Evolutionary conservation across 2,888 invertebrate species (phyloP), one percentile per base, ranked within the genome.

Genomic region (Geophilus truncorum): DNA sequence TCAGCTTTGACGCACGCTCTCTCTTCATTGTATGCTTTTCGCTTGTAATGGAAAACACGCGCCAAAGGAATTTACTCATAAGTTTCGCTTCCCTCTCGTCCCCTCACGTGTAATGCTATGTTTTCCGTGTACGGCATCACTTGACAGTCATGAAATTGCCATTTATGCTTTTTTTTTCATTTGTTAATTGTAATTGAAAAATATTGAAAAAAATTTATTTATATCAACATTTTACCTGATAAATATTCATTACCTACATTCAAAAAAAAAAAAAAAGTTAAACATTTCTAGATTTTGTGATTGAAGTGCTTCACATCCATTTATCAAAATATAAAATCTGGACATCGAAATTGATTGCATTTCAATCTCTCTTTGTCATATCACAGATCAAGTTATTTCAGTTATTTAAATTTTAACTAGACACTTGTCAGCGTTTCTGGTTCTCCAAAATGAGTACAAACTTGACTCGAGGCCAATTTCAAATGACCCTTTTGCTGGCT

Each of bases 1-100:
- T 76, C 76, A n/a, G 76, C 23, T 77, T 77, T 77, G 77, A 77
- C 77, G 36, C 32, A 77, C n/a, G 28, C 9, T 36, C 32, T n/a
- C 18, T 77, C 32, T 34, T 77, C 36, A 36, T 77, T 77, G 34
- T 32, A 23, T n/a, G 32, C n/a, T 12, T 6, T 3, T n/a, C 76
- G 18, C 28, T 4, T 32, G 9, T 76, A 76, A 76, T 76, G 28
- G 32, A 21, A 76, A 76, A n/a, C 30, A 25, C 28, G 28, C 32
- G 28, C 28, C 15, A 15, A 15, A 28, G 76, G 76, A 76, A 76
- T 76, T 76, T 76, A 76, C 28, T 76, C 76, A 76, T 76, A 76
- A 76, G 32, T 76, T 28, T 1, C 28, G 25, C 76, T 51, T 51
- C 21, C 21, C 21, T 18, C 57, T 62, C 25, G 15, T 45, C n/a